These are phyloP conservation scores for Lipotes vexillifer DNA, from an alignment of 2,113 vertebrate genomes.

Conservation along the genomic window DNA sequence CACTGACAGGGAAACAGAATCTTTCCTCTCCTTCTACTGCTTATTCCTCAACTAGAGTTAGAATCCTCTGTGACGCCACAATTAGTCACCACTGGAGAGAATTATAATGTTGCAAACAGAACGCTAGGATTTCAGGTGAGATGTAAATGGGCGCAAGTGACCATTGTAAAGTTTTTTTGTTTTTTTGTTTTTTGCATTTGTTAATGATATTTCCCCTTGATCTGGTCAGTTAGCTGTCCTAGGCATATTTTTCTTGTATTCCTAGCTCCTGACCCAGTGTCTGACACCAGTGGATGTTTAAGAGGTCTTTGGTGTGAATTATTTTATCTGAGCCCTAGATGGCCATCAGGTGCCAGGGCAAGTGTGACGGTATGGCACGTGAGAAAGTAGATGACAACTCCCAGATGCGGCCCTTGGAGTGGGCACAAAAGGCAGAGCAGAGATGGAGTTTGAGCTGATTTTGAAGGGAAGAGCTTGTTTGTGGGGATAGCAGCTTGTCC, in stretches of 20 bases:
- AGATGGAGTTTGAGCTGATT: neutral
- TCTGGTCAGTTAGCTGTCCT: neutral
- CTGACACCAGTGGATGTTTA: neutral
- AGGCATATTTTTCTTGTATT: neutral
- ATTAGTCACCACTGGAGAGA: constrained; percentile 49
- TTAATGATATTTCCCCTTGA: neutral
- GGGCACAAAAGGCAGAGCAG: neutral
- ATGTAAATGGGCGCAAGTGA: neutral
- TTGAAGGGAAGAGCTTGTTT: neutral
- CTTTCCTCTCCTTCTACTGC: neutral
- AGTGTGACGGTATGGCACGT: neutral
- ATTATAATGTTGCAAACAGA: neutral
- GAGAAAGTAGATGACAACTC: neutral
- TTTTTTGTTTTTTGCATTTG: neutral
- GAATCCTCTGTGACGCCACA: constrained; percentile 27
- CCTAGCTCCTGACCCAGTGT: neutral
- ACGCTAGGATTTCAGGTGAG: constrained; percentile 51
- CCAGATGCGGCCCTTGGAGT: neutral
- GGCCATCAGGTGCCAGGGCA: neutral
- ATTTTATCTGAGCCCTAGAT: neutral
- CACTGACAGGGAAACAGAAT: neutral
- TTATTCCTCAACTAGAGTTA: neutral
- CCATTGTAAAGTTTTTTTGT: neutral
- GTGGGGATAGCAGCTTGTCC: neutral
- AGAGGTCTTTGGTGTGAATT: neutral